Base-by-base conservation (phyloP, 2,113 vertebrate genomes). In the Parus major region DNA sequence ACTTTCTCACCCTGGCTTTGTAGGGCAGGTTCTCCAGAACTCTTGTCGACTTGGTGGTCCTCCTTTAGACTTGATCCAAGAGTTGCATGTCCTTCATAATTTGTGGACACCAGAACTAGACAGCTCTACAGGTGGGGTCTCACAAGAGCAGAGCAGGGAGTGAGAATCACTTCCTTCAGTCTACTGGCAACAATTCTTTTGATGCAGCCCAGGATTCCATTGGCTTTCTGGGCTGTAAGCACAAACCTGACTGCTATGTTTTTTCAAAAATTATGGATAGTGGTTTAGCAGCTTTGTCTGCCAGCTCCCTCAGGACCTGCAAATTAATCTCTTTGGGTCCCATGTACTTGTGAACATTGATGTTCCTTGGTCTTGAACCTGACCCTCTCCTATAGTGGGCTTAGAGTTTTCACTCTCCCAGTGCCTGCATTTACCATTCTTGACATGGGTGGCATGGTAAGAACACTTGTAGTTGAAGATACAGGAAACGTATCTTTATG, bases 281-380 rank as follows among this genome's bases (percentile, higher is more conserved):
- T 31, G 11, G 25, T 29, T 68, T 47, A 76, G n/a, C 7, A 55
- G 20, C 14, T 69, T 61, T 18, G 8, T 60, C 12, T 61, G 9
- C 4, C 20, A 41, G 7, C 16, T 68, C 24, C 11, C 9, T 75
- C 21, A 47, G 24, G 41, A 47, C 24, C 17, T 21, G 11, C 29
- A 35, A 53, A 61, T 35, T 24, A 61, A 55, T 61, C 3, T 55
- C 17, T 27, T 13, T 39, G 5, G 2, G 8, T 61, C 11, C 17
- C 3, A 22, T 2, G 41, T 17, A 55, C 25, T 23, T 27, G 25
- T 55, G 10, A n/a, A 55, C 4, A 15, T 6, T 61, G 41, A 27
- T 0, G 0, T 47, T 76, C 25, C 31, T 55, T 33, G 17, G 12
- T 61, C n/a, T 55, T 2, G 2, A 33, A 31, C 18, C 24, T 61